Evolutionary conservation across 2,888 invertebrate genomes (phyloP).

Genomic region (Synanthedon andrenaeformis): DNA sequence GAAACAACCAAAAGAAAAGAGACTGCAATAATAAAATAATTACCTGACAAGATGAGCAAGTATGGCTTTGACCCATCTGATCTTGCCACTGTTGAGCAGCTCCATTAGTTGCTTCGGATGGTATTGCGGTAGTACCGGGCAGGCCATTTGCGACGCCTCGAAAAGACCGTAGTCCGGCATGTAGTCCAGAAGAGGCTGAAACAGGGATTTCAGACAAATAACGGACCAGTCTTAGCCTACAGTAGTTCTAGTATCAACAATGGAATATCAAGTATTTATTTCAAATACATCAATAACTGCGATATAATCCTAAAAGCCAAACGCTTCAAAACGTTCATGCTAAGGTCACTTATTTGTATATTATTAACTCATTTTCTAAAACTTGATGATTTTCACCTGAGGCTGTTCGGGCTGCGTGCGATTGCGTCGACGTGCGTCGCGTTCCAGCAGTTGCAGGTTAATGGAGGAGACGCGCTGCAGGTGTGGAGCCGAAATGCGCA

Average conservation of each 20-base stretch:
- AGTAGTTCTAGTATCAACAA: not conserved
- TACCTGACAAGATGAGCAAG: constrained; percentile 94
- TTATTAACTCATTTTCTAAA: no score
- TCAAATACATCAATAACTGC: not conserved
- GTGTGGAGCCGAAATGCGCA: constrained; percentile 81
- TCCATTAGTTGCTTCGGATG: constrained; percentile 99
- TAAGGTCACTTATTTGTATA: no score
- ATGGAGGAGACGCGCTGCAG: constrained; percentile 87
- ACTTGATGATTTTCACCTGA: constrained; percentile 27
- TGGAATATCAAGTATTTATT: not conserved
- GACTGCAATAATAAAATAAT: not conserved
- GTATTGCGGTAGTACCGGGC: constrained; percentile 97
- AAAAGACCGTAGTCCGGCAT: constrained; percentile 96
- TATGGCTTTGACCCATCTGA: constrained; percentile 97
- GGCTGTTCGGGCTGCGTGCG: constrained; percentile 67
- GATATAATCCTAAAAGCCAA: no score
- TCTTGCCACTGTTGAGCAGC: constrained; percentile 96
- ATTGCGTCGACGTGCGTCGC: constrained; percentile 76
- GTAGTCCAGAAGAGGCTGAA: constrained; percentile 75
- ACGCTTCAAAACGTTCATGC: no score
- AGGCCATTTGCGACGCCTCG: constrained; percentile 96
- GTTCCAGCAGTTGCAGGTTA: constrained; percentile 82
- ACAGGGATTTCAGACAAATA: not conserved
- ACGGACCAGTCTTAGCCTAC: no score
- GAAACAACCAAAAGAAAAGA: no score